A percentile compares a stretch with the other conserved stretches of the same genome.
Evolutionary conservation across 2,797 vertebrate species (phyloP).

Genomic region (Pyrocephalus nanus): DNA sequence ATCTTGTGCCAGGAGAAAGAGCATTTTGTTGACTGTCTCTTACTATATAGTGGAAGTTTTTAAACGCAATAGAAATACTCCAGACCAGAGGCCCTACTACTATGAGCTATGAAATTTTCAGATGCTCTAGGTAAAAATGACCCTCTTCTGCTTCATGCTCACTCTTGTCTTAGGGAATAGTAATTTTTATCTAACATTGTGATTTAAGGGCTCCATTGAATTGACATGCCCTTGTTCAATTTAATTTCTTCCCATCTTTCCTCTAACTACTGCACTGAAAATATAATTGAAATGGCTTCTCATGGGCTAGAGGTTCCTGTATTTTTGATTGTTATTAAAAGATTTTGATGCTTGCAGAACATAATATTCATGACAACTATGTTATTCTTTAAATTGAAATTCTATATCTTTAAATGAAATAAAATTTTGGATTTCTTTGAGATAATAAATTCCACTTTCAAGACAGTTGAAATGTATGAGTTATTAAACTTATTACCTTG

Average conservation of each 20-base stretch:
- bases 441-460: not conserved
- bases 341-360: not conserved
- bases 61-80: not conserved
- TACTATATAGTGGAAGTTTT: not conserved
- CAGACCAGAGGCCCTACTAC: not conserved
- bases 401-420: not conserved
- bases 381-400: not conserved
- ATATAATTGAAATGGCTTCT: not conserved
- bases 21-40: not conserved
- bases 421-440: not conserved
- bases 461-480: not conserved
- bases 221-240: not conserved
- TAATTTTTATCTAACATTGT: not conserved
- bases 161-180: not conserved
- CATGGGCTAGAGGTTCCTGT: not conserved
- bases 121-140: not conserved
- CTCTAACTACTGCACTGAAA: not conserved
- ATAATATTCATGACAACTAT: not conserved
- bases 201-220: not conserved
- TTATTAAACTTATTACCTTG: not conserved
- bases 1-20: not conserved
- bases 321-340: not conserved
- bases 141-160: not conserved
- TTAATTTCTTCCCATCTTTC: not conserved
- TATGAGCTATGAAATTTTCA: not conserved